A percentile compares a stretch with the other conserved stretches of the same genome.
These are phyloP conservation scores for Drosophila pandora DNA, from an alignment of 1,140 invertebrate genomes.

Conservation along the genomic window DNA sequence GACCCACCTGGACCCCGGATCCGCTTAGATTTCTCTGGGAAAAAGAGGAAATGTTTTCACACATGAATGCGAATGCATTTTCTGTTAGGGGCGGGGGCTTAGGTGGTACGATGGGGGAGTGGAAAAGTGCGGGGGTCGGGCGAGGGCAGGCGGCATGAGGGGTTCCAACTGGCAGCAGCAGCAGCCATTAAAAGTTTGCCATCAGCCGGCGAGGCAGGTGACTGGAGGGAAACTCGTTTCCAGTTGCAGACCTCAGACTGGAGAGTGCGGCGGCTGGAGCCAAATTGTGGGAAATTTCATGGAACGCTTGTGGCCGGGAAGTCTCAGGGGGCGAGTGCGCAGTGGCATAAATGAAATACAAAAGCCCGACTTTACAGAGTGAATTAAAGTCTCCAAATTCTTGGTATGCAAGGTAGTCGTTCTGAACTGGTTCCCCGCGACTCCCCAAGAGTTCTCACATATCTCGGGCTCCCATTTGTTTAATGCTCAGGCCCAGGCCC, in stretches of 20 bases:
- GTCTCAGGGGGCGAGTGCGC: background rate
- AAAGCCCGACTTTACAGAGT: conserved; percentile 45
- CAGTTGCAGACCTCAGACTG: conserved; percentile 22
- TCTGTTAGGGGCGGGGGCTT: conserved; percentile 5
- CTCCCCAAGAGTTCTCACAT: conserved; percentile 68
- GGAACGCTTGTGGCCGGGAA: conserved; percentile 58
- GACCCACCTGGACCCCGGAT: no score
- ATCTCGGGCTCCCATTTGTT: conserved; percentile 45
- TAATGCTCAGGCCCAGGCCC: conserved; percentile 13
- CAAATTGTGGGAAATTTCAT: conserved; percentile 80
- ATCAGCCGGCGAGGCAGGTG: conserved; percentile 37
- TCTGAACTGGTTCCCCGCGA: background rate
- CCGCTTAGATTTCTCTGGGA: conserved; percentile 38
- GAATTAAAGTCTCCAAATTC: conserved; percentile 48
- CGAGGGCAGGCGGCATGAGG: background rate
- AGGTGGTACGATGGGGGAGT: conserved; percentile 5
- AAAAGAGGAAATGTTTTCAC: conserved; percentile 71
- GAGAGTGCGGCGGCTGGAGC: conserved; percentile 23
- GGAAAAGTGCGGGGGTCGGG: conserved; percentile 1
- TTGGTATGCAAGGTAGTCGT: conserved; percentile 32
- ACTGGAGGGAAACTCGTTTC: conserved; percentile 68
- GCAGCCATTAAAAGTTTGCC: conserved; percentile 53
- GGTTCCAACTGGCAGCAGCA: conserved; percentile 2
- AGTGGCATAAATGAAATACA: conserved; percentile 49
- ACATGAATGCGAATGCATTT: conserved; percentile 75